Base-by-base conservation (phyloP, 2,113 vertebrate species). In the Lampris megalopsis region DNA sequence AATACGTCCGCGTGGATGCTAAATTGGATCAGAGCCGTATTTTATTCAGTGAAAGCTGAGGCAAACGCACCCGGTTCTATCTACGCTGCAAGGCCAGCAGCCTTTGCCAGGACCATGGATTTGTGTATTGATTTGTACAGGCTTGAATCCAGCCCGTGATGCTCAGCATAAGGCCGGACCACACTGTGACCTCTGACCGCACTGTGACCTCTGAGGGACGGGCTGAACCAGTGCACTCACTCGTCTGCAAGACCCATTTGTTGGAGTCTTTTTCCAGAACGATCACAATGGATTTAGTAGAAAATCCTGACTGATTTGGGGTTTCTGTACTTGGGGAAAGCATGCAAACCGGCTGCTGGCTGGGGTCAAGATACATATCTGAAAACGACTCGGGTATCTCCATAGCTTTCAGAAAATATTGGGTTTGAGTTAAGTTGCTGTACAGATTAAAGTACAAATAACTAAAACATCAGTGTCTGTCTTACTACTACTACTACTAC, bases 61-160 rank as follows among this genome's bases (percentile, higher is more conserved):
- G 73, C 69, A 62, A n/a, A 74, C 68, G 68, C 80, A 78, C 63
- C 63, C 61, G 67, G 83, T 63, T 66, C 82, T 71, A 72, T 61
- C 78, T 80, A 75, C 60, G 80, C 75, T 83, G 71, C 71, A 56
- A 79, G 73, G 65, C 86, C 81, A 82, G 73, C 66, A 77, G 82
- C 83, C 80, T 83, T 83, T 84, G 75, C 80, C 58, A 48, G 52
- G 56, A 64, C 75, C 60, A 53, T 81, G 73, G 69, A 68, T 86
- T 81, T 48, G 68, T 77, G 41, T 88, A 92, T 93, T 82, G 92
- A 93, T 92, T 79, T 57, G 66, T 87, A 77, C 86, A 79, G 82
- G 86, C 84, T 89, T 89, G 92, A 92, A 93, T 91, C 88, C 87
- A 84, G 86, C 89, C 83, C 86, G 89, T 91, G 89, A 88, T 91